These are phyloP conservation scores for Griposia aprilina DNA, from an alignment of 2,888 invertebrate genomes.

Conservation along the genomic window DNA sequence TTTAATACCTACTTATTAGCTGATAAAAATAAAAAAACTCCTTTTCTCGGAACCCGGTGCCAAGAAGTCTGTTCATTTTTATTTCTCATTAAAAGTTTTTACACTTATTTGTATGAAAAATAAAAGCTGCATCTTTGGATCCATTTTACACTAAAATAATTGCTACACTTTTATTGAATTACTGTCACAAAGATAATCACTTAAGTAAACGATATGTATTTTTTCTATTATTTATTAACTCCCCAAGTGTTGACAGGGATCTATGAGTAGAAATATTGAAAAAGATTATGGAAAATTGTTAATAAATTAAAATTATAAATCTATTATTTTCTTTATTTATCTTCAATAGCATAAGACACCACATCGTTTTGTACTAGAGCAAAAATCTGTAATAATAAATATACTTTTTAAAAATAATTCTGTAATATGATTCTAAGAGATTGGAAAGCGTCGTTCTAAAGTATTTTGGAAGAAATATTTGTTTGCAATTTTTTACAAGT, in stretches of 20 bases:
- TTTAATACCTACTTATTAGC: constrained; percentile 62
- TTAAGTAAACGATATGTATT: constrained; percentile 89
- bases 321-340: constrained; percentile 56
- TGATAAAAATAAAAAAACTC: constrained; percentile 61
- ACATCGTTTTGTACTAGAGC: constrained; percentile 84
- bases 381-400: constrained; percentile 68
- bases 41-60: not conserved
- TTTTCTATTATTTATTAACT: constrained; percentile 76
- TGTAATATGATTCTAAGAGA: constrained; percentile 38
- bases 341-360: constrained; percentile 78
- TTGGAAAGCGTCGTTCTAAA: constrained; percentile 56
- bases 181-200: constrained; percentile 84
- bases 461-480: constrained; percentile 43
- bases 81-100: constrained; percentile 67
- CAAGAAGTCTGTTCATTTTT: constrained; percentile 63
- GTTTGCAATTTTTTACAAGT: constrained; percentile 30
- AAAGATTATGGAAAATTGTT: constrained; percentile 44
- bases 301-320: constrained; percentile 58
- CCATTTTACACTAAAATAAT: constrained; percentile 73
- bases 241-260: constrained; percentile 73
- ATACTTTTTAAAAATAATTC: constrained; percentile 49
- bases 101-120: constrained; percentile 85
- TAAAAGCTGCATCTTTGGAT: constrained; percentile 89
- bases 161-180: constrained; percentile 83
- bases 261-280: constrained; percentile 60